Evolutionary conservation across 2,888 invertebrate genomes (phyloP).

Genomic region (Brachyptera putata): DNA sequence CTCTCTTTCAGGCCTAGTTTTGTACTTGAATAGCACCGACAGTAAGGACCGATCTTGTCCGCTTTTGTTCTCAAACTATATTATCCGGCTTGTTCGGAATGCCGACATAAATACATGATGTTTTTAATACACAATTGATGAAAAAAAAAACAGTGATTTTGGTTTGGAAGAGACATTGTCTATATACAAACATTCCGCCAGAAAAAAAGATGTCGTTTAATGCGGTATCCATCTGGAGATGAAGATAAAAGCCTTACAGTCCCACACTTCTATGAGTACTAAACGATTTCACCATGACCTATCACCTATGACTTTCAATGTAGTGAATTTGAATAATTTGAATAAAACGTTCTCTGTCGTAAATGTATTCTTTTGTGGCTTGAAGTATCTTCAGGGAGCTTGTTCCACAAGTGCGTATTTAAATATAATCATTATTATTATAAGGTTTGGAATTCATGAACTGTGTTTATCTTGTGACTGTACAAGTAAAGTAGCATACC

Average conservation of each 20-base stretch:
- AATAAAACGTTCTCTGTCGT: neutral
- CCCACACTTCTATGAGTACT: too few relatives aligned
- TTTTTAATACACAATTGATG: conserved; percentile 13
- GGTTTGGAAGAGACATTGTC: conserved; percentile 14
- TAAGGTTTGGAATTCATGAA: neutral
- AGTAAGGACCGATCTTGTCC: conserved; percentile 9
- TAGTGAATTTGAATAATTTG: conserved; percentile 6
- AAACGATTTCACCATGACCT: neutral
- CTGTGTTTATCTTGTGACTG: conserved; percentile 8
- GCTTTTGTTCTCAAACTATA: conserved; percentile 4
- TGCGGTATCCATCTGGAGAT: neutral
- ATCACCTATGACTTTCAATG: conserved; percentile 5
- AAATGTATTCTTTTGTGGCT: neutral
- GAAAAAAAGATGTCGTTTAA: neutral
- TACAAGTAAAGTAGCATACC: conserved; percentile 13
- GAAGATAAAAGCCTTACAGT: too few relatives aligned
- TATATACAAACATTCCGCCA: conserved; percentile 10
- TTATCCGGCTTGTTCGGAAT: neutral
- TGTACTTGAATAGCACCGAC: too few relatives aligned
- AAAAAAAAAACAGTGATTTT: neutral
- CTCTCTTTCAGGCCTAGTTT: too few relatives aligned
- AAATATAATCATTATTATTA: neutral
- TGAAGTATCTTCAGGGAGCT: neutral
- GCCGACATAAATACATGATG: conserved; percentile 9
- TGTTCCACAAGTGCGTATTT: neutral